Evolutionary conservation across 2,113 vertebrate genomes (phyloP), one percentile per base, ranked within the genome.

Genomic region (Bagarius yarrelli): DNA sequence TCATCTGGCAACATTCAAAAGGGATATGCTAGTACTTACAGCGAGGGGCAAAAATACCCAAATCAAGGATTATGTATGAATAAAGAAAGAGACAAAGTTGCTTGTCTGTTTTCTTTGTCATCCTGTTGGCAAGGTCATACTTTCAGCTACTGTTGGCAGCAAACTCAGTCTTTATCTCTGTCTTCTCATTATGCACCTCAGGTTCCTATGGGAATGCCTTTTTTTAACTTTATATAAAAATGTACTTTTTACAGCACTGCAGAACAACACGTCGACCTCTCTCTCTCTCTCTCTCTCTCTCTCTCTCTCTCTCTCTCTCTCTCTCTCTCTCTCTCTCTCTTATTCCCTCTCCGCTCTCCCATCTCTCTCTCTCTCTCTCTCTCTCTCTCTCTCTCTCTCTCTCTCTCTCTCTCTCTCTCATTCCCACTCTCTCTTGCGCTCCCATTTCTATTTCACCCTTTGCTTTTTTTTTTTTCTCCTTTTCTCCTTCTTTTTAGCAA

Each of bases 71-170:
- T 82, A 53, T 21, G 52, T 75, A 86, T 88, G 85, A 88, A 87
- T 88, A 88, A 88, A 86, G 82, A 84, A 87, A 81, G 76, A 69
- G 74, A 11, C 78, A 71, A 76, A 81, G 75, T 79, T 56, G 44
- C 70, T 63, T 79, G 74, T 80, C 55, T 78, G 67, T 83, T 53
- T 77, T 34, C 52, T 82, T 86, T 87, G 84, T 85, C 85, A 86
- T 86, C 77, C 60, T 81, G 78, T 79, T 70, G 81, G 86, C 86
- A 89, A 88, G 86, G 88, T 89, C 88, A 89, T 57, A 70, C 85
- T 86, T 87, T 87, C 80, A 88, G 77, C 75, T 63, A 8, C 40
- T 59, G 61, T 66, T 84, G 83, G n/a, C 81, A 81, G 57, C 81
- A 78, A 75, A 81, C 59, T 57, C 66, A 61, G 71, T 78, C 76